These are phyloP conservation scores for Labia minor DNA, from an alignment of 2,888 invertebrate genomes.

Conservation along the genomic window DNA sequence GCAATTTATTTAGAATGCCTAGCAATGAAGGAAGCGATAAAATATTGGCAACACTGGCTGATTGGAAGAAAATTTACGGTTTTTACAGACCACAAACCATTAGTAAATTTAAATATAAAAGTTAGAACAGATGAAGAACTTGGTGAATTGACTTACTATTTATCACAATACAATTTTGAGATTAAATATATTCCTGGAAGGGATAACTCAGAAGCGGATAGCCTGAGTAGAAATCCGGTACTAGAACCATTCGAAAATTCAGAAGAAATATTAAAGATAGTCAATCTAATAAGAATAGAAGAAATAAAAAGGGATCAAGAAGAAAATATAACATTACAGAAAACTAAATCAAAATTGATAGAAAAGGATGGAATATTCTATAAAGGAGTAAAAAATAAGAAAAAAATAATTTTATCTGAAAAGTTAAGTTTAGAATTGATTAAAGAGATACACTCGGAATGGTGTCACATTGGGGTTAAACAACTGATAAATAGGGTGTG, in stretches of 20 bases:
- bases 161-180: slow-evolving; percentile 27
- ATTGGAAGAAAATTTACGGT: neutral
- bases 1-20: too few relatives aligned
- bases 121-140: slow-evolving; percentile 26
- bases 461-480: slow-evolving; percentile 26
- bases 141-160: slow-evolving; percentile 26
- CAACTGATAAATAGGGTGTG: slow-evolving; percentile 23
- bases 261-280: slow-evolving; percentile 23
- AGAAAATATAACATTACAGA: slow-evolving; percentile 22
- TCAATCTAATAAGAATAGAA: slow-evolving; percentile 24
- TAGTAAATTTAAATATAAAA: slow-evolving; percentile 26
- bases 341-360: slow-evolving; percentile 22
- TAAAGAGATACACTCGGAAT: slow-evolving; percentile 23
- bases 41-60: neutral
- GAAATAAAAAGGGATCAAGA: slow-evolving; percentile 25
- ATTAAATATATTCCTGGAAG: slow-evolving; percentile 26
- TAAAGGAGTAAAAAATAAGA: slow-evolving; percentile 24
- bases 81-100: slow-evolving; percentile 21
- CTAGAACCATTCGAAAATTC: slow-evolving; percentile 24
- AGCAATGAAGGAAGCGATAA: too few relatives aligned
- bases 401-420: slow-evolving; percentile 26
- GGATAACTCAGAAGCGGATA: slow-evolving; percentile 26
- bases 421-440: slow-evolving; percentile 24
- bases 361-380: slow-evolving; percentile 24
- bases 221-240: slow-evolving; percentile 26